Evolutionary conservation across 2,113 vertebrate genomes (phyloP), one percentile per base, ranked within the genome.

Genomic region (Isurus oxyrinchus): DNA sequence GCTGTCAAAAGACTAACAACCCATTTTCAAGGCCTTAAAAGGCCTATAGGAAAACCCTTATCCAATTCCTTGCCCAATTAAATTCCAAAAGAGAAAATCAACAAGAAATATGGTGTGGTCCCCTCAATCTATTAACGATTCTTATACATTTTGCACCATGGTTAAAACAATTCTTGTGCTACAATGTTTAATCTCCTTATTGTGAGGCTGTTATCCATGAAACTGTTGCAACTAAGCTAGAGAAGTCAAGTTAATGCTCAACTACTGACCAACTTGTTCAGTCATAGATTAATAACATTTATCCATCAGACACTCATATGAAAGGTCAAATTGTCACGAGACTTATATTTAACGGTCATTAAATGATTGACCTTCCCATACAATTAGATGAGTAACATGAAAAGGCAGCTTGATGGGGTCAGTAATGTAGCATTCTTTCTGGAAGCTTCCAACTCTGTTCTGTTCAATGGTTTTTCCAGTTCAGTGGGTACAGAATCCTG

Each of bases 11-110:
- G 88, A 61, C 31, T 19, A 93, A 59, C 88, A n/a, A 6, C 57
- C 90, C 35, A 94, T 66, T 59, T 94, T 63, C 59, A 94, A 63
- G n/a, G 14, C n/a, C 21, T 94, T 94, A 94, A 94, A 88, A 94
- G n/a, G 35, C 59, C 90, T n/a, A 63, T 94, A 63, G 5, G n/a
- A 94, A 90, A 94, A 94, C 31, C 21, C 59, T 94, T 63, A 66
- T 63, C 59, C 59, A 94, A 94, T 94, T 94, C 44, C 88, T 94
- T 63, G 59, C 57, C 90, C 59, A 63, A 63, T 25, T 63, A 16
- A 94, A 40, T 94, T 94, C 16, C 90, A 63, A 66, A 94, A 94
- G 59, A 88, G 53, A 19, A 94, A 63, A n/a, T 94, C 16, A 94
- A 94, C 57, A 40, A 94, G 59, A 66, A 94, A 63, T 94, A 66